Conservation (phyloP, 1,140 invertebrate genomes). For the Heterodera carotae region DNA sequence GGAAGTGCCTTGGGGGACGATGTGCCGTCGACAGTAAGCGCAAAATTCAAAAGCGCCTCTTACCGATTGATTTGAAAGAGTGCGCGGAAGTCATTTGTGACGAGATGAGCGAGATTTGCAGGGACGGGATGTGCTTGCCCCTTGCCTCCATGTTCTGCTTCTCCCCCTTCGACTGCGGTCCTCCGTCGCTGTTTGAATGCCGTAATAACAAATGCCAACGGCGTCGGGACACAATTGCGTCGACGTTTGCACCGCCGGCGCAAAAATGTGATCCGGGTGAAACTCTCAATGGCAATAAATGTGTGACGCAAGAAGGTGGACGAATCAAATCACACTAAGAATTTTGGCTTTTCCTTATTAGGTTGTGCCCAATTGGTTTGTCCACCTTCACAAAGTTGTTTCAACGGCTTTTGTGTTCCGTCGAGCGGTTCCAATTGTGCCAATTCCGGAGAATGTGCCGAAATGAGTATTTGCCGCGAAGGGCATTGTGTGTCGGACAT, state of each 20-base stretch:
- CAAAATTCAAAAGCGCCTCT: background rate
- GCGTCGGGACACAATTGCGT: slow-evolving; percentile 22
- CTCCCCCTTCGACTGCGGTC: slow-evolving; percentile 59
- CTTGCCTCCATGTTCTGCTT: slow-evolving; percentile 55
- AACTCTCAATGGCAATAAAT: slow-evolving; percentile 42
- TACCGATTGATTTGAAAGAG: slow-evolving; percentile 39
- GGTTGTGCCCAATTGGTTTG: slow-evolving; percentile 57
- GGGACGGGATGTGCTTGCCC: slow-evolving; percentile 57
- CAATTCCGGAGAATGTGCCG: slow-evolving; percentile 35
- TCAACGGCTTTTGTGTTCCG: slow-evolving; percentile 55
- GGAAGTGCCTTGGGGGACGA: slow-evolving; percentile 58
- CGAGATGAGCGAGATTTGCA: slow-evolving; percentile 54
- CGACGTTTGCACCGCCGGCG: slow-evolving; percentile 4
- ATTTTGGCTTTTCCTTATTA: slow-evolving; percentile 34
- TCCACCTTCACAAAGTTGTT: slow-evolving; percentile 47
- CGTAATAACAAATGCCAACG: slow-evolving; percentile 49
- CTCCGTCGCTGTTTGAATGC: slow-evolving; percentile 47
- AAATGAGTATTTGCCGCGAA: slow-evolving; percentile 37
- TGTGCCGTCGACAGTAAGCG: slow-evolving; percentile 58
- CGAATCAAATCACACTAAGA: slow-evolving; percentile 19
- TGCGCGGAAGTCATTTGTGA: slow-evolving; percentile 55
- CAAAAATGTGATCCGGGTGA: slow-evolving; percentile 48
- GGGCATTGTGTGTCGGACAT: slow-evolving; percentile 41
- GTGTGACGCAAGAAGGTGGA: slow-evolving; percentile 49
- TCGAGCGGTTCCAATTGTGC: slow-evolving; percentile 25